phyloP scores from a whole-genome alignment of 2,888 invertebrate genomes.

The Cryptocephalus moraei region DNA sequence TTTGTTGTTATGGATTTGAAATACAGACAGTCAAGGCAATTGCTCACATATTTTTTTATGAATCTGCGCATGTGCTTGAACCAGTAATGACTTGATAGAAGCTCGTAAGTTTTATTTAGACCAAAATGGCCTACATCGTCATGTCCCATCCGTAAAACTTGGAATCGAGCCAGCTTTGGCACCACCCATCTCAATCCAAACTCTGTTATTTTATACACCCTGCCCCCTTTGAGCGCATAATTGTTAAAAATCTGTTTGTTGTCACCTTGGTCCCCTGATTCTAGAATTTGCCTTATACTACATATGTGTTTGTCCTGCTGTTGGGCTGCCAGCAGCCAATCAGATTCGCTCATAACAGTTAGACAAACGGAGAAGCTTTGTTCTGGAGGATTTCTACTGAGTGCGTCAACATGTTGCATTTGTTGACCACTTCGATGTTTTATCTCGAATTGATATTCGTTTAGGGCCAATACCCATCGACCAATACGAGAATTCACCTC shows the following conservation, averaged over 20 bases:
- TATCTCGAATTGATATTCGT: constrained; percentile 5
- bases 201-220: no score
- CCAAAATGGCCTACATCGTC: no score
- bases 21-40: constrained; percentile 2
- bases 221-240: no score
- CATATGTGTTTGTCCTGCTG: no score
- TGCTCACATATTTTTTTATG: not conserved
- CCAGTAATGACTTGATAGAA: not conserved
- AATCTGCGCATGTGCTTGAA: not conserved
- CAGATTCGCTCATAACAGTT: not conserved
- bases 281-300: not conserved
- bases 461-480: constrained; percentile 5
- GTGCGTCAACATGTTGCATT: no score
- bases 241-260: no score
- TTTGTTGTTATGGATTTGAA: not conserved
- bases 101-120: no score
- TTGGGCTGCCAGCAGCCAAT: not conserved
- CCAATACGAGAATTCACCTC: constrained; percentile 4
- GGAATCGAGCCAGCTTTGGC: no score
- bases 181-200: no score
- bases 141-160: no score
- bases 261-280: no score
- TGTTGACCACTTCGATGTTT: constrained; percentile 2
- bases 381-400: constrained; percentile 6
- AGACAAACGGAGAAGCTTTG: not conserved